phyloP scores from a whole-genome alignment of 2,888 invertebrate genomes.

The Piscicola geometra region DNA sequence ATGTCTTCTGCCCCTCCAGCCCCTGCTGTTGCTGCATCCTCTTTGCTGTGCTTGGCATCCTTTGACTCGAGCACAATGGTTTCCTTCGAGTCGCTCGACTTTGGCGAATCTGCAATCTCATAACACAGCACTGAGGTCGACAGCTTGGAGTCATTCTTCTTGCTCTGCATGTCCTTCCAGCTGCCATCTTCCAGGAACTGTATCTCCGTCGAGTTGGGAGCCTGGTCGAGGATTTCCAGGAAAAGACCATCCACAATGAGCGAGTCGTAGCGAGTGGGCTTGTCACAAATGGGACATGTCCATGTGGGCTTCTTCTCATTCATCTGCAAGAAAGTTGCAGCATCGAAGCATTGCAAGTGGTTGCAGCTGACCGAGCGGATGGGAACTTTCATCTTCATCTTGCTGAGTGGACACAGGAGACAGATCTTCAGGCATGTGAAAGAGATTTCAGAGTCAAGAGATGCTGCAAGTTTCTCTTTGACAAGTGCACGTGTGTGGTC shows the following conservation, averaged over 20 bases:
- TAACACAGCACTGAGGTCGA: conserved; percentile 5
- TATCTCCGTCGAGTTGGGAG: conserved; percentile 53
- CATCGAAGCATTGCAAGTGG: conserved; percentile 31
- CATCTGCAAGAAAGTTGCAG: conserved; percentile 25
- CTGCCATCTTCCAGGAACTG: conserved; percentile 56
- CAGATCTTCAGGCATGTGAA: conserved; percentile 27
- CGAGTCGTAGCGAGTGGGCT: conserved; percentile 5
- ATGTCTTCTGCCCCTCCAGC: background rate
- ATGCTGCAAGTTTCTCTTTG: conserved; percentile 24
- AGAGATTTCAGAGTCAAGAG: conserved; percentile 26
- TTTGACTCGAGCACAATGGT: conserved; percentile 11
- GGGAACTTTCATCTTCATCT: conserved; percentile 24
- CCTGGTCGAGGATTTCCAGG: conserved; percentile 53
- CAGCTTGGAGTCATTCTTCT: conserved; percentile 37
- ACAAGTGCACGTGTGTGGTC: conserved; percentile 23
- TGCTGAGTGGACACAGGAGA: conserved; percentile 26
- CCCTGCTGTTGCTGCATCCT: background rate
- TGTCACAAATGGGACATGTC: conserved; percentile 33
- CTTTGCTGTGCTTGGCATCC: background rate
- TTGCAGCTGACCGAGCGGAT: conserved; percentile 14
- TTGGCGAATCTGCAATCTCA: conserved; percentile 27
- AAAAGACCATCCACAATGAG: conserved; percentile 48
- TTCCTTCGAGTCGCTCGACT: conserved; percentile 20
- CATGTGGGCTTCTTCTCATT: conserved; percentile 34
- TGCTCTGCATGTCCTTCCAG: conserved; percentile 53